Percentiles rank a stretch among this genome's conserved stretches.
These are phyloP conservation scores for Pseudopleuronectes americanus DNA, from an alignment of 2,797 vertebrate genomes.

Conservation along the genomic window DNA sequence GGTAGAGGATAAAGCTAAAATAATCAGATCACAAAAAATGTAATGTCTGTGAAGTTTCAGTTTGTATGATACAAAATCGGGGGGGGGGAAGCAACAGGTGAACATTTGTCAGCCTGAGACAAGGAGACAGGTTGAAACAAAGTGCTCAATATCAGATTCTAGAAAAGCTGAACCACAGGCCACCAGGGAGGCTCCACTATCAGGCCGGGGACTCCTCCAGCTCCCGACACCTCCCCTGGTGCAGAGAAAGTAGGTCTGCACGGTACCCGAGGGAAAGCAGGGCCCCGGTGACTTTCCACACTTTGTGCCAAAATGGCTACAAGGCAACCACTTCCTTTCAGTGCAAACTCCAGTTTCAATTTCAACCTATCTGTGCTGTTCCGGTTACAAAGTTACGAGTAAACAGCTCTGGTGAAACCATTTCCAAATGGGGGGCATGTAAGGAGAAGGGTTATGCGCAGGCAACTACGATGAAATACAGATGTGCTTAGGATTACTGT, in stretches of 20 bases:
- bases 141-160: conserved; percentile 61
- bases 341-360: conserved; percentile 49
- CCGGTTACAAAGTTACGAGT: conserved; percentile 46
- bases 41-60: conserved; percentile 43
- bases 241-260: conserved; percentile 71
- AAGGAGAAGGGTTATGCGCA: conserved; percentile 8
- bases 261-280: conserved; percentile 49
- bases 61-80: conserved; percentile 30
- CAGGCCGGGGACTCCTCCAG: conserved; percentile 57
- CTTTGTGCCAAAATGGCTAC: conserved; percentile 60
- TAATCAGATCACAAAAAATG: conserved; percentile 58
- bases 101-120: conserved; percentile 56
- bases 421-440: conserved; percentile 7
- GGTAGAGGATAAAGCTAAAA: conserved; percentile 40
- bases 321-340: conserved; percentile 64
- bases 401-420: conserved; percentile 42
- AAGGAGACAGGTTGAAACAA: conserved; percentile 53
- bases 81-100: conserved; percentile 58
- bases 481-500: neutral
- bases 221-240: conserved; percentile 56
- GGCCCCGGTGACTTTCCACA: conserved; percentile 53
- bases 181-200: conserved; percentile 54
- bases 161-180: conserved; percentile 50
- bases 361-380: conserved; percentile 53
- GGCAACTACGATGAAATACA: conserved; percentile 10